Conservation (phyloP, 2,888 invertebrate genomes). For the Phrixothrix hirtus region DNA sequence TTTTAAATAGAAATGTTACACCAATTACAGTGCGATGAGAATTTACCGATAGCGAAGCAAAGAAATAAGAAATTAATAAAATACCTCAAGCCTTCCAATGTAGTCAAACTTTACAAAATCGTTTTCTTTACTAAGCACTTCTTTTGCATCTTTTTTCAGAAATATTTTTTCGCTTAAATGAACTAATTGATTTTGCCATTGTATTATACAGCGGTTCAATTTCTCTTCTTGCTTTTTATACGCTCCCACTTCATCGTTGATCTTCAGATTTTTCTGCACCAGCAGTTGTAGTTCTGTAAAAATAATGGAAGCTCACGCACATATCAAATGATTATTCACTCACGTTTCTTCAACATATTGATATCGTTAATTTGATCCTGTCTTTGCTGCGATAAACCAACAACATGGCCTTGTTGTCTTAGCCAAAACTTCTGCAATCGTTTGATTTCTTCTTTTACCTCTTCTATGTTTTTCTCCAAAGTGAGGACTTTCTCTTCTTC, state of each 20-base stretch:
- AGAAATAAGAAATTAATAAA: not conserved
- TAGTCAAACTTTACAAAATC: conserved; percentile 60
- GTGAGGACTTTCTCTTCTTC: conserved; percentile 66
- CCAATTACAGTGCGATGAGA: not conserved
- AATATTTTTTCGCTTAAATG: conserved; percentile 63
- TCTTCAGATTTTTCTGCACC: conserved; percentile 73
- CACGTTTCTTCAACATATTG: conserved; percentile 73
- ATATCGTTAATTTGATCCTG: conserved; percentile 70
- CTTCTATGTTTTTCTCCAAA: conserved; percentile 67
- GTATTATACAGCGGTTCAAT: conserved; percentile 64
- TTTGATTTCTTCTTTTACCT: conserved; percentile 65
- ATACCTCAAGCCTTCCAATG: conserved; percentile 58
- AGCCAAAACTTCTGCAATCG: conserved; percentile 75
- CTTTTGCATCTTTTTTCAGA: conserved; percentile 60
- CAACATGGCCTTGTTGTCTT: conserved; percentile 72
- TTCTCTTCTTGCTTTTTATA: conserved; percentile 61
- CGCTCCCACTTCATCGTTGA: conserved; percentile 67
- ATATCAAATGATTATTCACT: no score
- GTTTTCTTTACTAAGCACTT: conserved; percentile 61
- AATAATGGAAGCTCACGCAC: not conserved
- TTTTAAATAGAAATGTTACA: not conserved
- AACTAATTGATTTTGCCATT: conserved; percentile 64
- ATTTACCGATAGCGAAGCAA: no score
- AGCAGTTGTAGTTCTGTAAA: conserved; percentile 62
- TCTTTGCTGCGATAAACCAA: conserved; percentile 69